phyloP scores from a whole-genome alignment of 2,888 invertebrate genomes.

The Torymus auratus region DNA sequence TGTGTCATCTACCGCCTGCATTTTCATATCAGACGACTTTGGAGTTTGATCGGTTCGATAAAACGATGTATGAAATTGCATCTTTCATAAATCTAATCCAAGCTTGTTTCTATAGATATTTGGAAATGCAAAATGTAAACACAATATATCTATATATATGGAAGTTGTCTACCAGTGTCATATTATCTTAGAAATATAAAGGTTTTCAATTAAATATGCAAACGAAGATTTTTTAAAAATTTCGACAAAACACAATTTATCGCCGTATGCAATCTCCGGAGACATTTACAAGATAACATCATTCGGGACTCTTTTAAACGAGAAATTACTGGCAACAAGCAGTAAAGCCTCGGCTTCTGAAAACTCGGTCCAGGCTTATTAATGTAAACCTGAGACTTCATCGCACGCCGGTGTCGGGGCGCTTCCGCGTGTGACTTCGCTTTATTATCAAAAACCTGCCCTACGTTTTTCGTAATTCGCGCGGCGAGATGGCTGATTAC shows the following conservation, averaged over 20 bases:
- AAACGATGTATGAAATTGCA: too few relatives aligned
- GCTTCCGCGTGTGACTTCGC: constrained; percentile 9
- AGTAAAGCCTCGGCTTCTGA: constrained; percentile 54
- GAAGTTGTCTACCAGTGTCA: too few relatives aligned
- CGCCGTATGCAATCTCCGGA: constrained; percentile 36
- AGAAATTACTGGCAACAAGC: constrained; percentile 58
- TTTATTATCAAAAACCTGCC: constrained; percentile 21
- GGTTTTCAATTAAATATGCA: not conserved
- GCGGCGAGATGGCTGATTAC: constrained; percentile 15
- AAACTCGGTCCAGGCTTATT: constrained; percentile 10
- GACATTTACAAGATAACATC: constrained; percentile 60
- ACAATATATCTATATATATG: too few relatives aligned
- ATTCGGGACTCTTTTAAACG: constrained; percentile 60
- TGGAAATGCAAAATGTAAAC: too few relatives aligned
- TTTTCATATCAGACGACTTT: not conserved
- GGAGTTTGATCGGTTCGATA: too few relatives aligned
- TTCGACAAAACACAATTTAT: constrained; percentile 9
- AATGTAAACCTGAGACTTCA: not conserved
- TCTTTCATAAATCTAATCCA: too few relatives aligned
- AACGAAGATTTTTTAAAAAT: constrained; percentile 12
- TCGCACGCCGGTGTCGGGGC: not conserved
- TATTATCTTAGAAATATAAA: too few relatives aligned
- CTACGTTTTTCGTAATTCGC: constrained; percentile 17
- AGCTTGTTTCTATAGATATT: too few relatives aligned
- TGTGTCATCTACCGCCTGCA: constrained; percentile 57